These are phyloP conservation scores for Pollenia amentaria DNA, from an alignment of 2,888 invertebrate species.

Conservation along the genomic window DNA sequence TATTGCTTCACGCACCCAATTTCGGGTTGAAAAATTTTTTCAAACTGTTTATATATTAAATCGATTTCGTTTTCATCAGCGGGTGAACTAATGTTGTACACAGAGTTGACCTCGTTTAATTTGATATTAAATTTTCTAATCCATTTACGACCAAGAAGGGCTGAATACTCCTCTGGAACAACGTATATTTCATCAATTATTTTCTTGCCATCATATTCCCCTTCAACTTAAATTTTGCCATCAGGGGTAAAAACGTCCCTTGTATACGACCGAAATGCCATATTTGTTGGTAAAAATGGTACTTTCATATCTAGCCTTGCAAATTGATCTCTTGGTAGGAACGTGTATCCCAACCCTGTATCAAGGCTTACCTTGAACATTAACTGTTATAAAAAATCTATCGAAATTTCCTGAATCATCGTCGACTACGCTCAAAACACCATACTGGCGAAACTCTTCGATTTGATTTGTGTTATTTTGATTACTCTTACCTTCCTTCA, in stretches of 20 bases:
- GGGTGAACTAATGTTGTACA: background rate
- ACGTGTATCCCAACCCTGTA: constrained; percentile 45
- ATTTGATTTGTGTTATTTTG: constrained; percentile 27
- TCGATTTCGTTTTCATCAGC: background rate
- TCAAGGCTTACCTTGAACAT: constrained; percentile 48
- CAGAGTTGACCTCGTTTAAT: constrained; percentile 19
- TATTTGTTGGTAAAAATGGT: constrained; percentile 33
- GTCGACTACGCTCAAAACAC: constrained; percentile 14
- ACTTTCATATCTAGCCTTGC: constrained; percentile 31
- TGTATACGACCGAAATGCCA: constrained; percentile 59
- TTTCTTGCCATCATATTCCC: constrained; percentile 33
- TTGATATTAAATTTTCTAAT: constrained; percentile 43
- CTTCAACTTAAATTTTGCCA: constrained; percentile 56
- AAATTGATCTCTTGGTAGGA: constrained; percentile 30
- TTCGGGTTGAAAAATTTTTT: constrained; percentile 33
- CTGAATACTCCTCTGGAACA: constrained; percentile 60
- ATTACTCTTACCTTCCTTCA: background rate
- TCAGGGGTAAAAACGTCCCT: constrained; percentile 29
- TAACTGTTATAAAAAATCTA: constrained; percentile 37
- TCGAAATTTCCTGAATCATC: constrained; percentile 3
- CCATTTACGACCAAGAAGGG: constrained; percentile 51
- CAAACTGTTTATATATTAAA: constrained; percentile 5
- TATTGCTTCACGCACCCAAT: constrained; percentile 36
- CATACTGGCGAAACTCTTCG: constrained; percentile 3
- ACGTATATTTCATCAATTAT: constrained; percentile 62